phyloP scores from a whole-genome alignment of 1,140 invertebrate genomes.

The Ceratina japonica region DNA sequence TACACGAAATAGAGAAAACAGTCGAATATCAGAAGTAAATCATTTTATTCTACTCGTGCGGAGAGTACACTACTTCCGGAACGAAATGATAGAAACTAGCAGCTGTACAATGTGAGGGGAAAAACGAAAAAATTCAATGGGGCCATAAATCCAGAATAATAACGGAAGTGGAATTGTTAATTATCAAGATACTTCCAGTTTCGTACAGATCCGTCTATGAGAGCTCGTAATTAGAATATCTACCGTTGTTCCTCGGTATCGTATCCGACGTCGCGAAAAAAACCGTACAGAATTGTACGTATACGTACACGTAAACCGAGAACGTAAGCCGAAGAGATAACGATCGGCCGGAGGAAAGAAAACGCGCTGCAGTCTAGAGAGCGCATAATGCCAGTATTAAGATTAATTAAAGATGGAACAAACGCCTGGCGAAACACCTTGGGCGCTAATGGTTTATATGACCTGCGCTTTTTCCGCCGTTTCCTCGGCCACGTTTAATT shows the following conservation, averaged over 20 bases:
- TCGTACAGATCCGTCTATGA: background rate
- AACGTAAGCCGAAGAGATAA: slow-evolving; percentile 26
- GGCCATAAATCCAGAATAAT: background rate
- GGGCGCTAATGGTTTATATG: background rate
- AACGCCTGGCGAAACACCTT: background rate
- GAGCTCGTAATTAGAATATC: slow-evolving; percentile 12
- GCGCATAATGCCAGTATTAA: slow-evolving; percentile 1
- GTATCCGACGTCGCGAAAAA: background rate
- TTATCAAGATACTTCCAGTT: background rate
- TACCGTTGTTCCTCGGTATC: background rate
- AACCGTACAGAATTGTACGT: background rate
- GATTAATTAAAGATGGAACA: slow-evolving; percentile 41
- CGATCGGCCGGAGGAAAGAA: slow-evolving; percentile 25
- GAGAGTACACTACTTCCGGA: too few relatives aligned
- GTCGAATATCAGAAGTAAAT: too few relatives aligned
- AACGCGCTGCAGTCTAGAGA: background rate
- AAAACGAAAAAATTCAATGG: background rate
- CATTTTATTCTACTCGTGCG: too few relatives aligned
- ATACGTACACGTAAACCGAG: too few relatives aligned
- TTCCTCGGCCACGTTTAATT: background rate
- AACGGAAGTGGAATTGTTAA: background rate
- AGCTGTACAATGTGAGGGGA: background rate
- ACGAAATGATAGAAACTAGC: too few relatives aligned
- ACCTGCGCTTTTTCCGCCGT: too few relatives aligned
- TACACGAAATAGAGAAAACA: too few relatives aligned